phyloP scores from a whole-genome alignment of 1,140 invertebrate genomes.

The Aphaenogaster ashmeadi region DNA sequence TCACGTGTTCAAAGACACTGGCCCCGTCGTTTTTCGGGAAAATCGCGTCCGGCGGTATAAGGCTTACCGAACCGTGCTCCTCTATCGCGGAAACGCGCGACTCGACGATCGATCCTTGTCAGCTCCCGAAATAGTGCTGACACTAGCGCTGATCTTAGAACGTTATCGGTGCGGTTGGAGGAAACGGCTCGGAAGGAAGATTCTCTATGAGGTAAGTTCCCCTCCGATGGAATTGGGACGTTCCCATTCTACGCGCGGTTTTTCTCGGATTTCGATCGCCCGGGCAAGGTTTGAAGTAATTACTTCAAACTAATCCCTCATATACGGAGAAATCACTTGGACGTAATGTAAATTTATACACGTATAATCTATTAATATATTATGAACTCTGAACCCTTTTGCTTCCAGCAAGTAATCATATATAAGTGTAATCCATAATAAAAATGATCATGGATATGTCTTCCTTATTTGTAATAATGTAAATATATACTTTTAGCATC shows the following conservation, averaged over 20 bases:
- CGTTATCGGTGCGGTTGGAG: conserved; percentile 56
- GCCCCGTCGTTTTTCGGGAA: conserved; percentile 20
- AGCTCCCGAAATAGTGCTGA: conserved; percentile 68
- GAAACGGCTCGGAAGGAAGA: conserved; percentile 9
- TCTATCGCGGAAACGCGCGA: conserved; percentile 32
- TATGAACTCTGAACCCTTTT: not conserved
- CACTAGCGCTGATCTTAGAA: conserved; percentile 53
- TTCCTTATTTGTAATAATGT: not conserved
- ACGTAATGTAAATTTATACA: not conserved
- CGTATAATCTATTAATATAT: not conserved
- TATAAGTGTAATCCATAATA: not conserved
- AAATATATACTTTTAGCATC: not conserved
- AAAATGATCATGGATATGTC: not conserved
- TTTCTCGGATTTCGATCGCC: not conserved
- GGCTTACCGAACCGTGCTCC: not conserved
- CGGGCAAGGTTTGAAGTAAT: not conserved
- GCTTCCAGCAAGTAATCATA: not conserved
- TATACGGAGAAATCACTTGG: not conserved
- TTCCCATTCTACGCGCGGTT: not conserved
- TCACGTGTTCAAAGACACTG: conserved; percentile 67
- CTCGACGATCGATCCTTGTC: conserved; percentile 55
- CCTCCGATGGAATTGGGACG: not conserved
- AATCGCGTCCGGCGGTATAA: conserved; percentile 12
- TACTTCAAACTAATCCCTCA: not conserved
- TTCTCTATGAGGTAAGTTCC: not conserved